Percentiles rank a stretch among this genome's conserved stretches.
These are phyloP conservation scores for Pithys albifrons DNA, from an alignment of 2,113 vertebrate species.

Conservation along the genomic window DNA sequence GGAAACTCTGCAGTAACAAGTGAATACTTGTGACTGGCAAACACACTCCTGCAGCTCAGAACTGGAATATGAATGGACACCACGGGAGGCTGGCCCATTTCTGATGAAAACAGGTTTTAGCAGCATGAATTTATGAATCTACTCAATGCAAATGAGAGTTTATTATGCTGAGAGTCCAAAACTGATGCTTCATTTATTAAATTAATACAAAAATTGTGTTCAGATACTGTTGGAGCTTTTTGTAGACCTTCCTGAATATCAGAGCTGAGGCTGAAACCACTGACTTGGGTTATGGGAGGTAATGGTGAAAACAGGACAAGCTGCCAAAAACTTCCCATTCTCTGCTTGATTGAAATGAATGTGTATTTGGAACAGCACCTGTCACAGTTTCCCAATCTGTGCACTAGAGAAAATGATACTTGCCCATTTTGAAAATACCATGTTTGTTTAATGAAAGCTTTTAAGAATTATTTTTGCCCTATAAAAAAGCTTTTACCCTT, in stretches of 20 bases:
- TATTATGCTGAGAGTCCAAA: slow-evolving; percentile 71
- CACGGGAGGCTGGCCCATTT: slow-evolving; percentile 52
- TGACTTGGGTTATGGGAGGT: neutral
- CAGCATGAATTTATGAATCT: slow-evolving; percentile 75
- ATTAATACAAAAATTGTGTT: slow-evolving; percentile 65
- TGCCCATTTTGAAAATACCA: neutral
- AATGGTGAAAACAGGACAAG: neutral
- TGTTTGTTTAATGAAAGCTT: slow-evolving; percentile 18
- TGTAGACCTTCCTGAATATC: slow-evolving; percentile 17
- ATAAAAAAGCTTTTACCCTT: neutral
- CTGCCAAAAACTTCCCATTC: slow-evolving; percentile 30
- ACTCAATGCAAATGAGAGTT: slow-evolving; percentile 69
- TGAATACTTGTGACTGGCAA: slow-evolving; percentile 46
- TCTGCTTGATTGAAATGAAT: slow-evolving; percentile 46
- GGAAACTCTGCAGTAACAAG: slow-evolving; percentile 56
- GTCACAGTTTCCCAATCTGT: slow-evolving; percentile 31
- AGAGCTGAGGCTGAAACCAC: neutral
- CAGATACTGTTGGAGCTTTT: slow-evolving; percentile 24
- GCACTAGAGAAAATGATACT: slow-evolving; percentile 16
- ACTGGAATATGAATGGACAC: slow-evolving; percentile 60
- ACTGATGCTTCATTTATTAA: slow-evolving; percentile 75
- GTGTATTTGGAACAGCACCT: slow-evolving; percentile 45
- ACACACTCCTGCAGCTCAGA: slow-evolving; percentile 59
- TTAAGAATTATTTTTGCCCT: neutral
- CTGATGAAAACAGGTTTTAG: slow-evolving; percentile 73